phyloP scores from a whole-genome alignment of 1,140 invertebrate genomes.

The Ridgeia piscesae region DNA sequence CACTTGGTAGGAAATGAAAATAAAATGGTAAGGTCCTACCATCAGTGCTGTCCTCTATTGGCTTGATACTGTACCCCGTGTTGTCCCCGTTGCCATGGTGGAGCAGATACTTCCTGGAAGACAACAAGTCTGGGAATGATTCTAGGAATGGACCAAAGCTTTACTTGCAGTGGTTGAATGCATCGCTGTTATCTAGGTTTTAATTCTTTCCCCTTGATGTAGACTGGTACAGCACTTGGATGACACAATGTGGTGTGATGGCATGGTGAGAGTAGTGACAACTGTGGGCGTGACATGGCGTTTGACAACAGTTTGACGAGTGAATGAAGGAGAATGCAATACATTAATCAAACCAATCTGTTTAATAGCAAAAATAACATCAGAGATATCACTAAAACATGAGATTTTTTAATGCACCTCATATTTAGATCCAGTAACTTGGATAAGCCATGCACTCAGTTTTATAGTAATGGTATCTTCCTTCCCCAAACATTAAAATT shows the following conservation, averaged over 20 bases:
- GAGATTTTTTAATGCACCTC: neutral
- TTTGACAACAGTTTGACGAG: neutral
- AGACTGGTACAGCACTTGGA: neutral
- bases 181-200: too few species aligned
- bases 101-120: slow-evolving; percentile 43
- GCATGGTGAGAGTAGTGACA: too few species aligned
- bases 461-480: neutral
- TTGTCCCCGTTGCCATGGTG: slow-evolving; percentile 36
- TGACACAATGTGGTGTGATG: neutral
- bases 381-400: neutral
- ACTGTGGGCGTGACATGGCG: too few species aligned
- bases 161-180: too few species aligned
- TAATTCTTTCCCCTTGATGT: neutral
- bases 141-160: too few species aligned
- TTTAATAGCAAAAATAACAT: neutral
- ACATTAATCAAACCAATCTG: too few species aligned
- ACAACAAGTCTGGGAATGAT: too few species aligned
- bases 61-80: slow-evolving; percentile 44
- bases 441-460: neutral
- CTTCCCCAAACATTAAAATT: neutral
- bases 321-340: neutral
- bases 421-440: neutral
- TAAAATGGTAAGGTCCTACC: neutral
- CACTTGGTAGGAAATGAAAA: too few species aligned
- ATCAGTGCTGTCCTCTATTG: slow-evolving; percentile 36